These are phyloP conservation scores for Xerus inauris DNA, from an alignment of 2,113 vertebrate genomes.

Conservation along the genomic window DNA sequence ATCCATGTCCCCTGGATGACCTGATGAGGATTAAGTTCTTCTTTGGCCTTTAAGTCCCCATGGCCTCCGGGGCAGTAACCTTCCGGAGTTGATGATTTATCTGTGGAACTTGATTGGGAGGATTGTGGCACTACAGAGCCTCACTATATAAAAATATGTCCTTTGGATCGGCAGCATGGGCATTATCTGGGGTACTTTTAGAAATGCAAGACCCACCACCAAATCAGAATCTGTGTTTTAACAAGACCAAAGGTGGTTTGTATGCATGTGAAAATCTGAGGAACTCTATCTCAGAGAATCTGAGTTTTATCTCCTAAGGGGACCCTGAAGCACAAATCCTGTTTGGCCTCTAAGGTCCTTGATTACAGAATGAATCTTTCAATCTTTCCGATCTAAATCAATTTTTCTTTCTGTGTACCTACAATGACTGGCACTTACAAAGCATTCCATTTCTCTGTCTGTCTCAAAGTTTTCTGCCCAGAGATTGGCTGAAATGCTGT, in stretches of 20 bases:
- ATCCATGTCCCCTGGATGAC: neutral
- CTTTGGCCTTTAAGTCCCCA: neutral
- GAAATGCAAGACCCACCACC: neutral
- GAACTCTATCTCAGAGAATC: neutral
- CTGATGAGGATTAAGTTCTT: neutral
- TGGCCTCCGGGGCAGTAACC: neutral
- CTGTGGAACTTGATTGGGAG: neutral
- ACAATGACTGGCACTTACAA: constrained; percentile 43
- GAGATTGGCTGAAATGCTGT: constrained; percentile 50
- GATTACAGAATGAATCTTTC: constrained; percentile 22
- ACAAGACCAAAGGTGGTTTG: neutral
- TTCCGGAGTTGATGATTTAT: neutral
- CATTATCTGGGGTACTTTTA: neutral
- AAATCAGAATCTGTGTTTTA: neutral
- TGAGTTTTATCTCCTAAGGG: constrained; percentile 30
- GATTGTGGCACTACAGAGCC: neutral
- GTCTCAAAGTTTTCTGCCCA: constrained; percentile 27
- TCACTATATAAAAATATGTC: neutral
- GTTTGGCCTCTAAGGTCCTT: constrained; percentile 17
- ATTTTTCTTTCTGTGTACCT: constrained; percentile 45
- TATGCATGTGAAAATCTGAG: neutral
- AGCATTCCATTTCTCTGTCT: constrained; percentile 40
- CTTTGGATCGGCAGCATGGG: neutral
- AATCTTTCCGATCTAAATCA: constrained; percentile 63
- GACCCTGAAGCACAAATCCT: neutral